These are phyloP conservation scores for Cryptoblepharus egeriae DNA, from an alignment of 2,797 vertebrate genomes.

Conservation along the genomic window DNA sequence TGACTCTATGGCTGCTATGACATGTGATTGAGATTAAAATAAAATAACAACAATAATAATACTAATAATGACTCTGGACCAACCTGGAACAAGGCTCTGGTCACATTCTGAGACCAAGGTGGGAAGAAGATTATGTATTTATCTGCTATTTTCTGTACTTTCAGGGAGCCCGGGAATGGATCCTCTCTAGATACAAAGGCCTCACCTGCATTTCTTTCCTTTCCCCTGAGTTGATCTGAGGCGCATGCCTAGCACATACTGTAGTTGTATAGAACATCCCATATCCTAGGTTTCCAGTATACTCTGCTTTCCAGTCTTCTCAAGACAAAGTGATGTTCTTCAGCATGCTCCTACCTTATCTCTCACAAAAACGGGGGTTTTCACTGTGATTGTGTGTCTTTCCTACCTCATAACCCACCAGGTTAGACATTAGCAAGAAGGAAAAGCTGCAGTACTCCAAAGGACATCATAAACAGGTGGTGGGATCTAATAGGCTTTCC, in stretches of 20 bases:
- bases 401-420: neutral
- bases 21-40: no score
- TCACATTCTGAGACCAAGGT: no score
- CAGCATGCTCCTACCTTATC: neutral
- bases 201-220: neutral
- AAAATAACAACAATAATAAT: no score
- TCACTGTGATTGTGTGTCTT: neutral
- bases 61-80: no score
- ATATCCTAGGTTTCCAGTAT: neutral
- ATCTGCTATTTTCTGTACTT: no score
- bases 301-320: neutral
- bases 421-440: neutral
- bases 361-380: slow-evolving; percentile 20
- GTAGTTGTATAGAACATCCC: neutral
- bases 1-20: no score
- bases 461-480: slow-evolving; percentile 30
- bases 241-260: neutral
- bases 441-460: slow-evolving; percentile 12
- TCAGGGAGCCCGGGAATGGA: no score
- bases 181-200: no score
- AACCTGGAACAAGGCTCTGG: no score
- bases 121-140: no score
- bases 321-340: neutral
- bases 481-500: slow-evolving; percentile 26
- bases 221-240: neutral